phyloP scores from a whole-genome alignment of 2,113 vertebrate genomes.

The Loxodonta africana region DNA sequence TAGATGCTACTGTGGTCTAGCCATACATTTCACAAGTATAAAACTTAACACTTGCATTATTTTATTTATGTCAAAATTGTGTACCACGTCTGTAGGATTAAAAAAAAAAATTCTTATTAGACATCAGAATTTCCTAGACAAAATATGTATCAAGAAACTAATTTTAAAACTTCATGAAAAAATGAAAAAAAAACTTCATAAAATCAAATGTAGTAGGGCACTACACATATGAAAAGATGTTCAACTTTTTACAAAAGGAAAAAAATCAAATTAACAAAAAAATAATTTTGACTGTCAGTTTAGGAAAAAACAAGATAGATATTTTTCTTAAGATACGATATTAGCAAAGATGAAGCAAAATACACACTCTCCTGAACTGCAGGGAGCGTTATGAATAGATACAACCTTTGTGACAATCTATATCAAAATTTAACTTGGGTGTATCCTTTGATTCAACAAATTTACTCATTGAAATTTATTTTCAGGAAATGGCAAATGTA shows the following conservation, averaged over 20 bases:
- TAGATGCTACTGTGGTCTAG: neutral
- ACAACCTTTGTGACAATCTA: neutral
- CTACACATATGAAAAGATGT: neutral
- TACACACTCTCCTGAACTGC: neutral
- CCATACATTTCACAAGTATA: neutral
- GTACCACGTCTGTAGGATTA: neutral
- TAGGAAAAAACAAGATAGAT: neutral
- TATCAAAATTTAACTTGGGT: neutral
- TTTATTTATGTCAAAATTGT: slow-evolving; percentile 4
- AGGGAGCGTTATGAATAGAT: neutral
- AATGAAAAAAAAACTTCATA: neutral
- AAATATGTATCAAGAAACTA: neutral
- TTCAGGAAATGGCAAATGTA: neutral
- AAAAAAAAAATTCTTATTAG: neutral
- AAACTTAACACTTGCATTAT: neutral
- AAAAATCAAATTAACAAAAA: neutral
- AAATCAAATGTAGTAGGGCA: neutral
- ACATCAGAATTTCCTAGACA: neutral
- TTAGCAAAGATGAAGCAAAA: neutral
- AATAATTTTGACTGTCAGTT: neutral
- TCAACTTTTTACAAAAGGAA: neutral
- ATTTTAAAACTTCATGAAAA: neutral
- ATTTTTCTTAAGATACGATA: neutral
- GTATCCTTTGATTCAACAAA: neutral
- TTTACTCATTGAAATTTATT: slow-evolving; percentile 21